Conservation (phyloP, 1,140 invertebrate species). For the Mizuhopecten yessoensis region DNA sequence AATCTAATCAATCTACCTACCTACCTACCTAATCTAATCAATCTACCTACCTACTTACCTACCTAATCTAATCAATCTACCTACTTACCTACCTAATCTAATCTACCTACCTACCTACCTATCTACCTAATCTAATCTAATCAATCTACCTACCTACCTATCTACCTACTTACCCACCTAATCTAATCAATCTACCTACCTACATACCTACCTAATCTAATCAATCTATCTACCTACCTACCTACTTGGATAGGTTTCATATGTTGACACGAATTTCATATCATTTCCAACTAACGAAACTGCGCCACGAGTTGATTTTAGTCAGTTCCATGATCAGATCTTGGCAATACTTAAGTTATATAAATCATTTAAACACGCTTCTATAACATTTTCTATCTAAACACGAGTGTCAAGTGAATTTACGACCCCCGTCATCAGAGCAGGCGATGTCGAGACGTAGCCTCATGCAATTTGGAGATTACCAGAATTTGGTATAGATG, state of each 20-base stretch:
- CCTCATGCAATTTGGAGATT: constrained; percentile 33
- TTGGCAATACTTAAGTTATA: background rate
- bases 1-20: too few species aligned
- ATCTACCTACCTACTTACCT: too few species aligned
- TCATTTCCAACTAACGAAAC: background rate
- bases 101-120: too few species aligned
- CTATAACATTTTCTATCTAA: background rate
- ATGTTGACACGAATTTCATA: background rate
- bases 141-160: too few species aligned
- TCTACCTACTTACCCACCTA: too few species aligned
- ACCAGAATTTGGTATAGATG: constrained; percentile 26
- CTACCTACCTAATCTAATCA: too few species aligned
- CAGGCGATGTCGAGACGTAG: background rate
- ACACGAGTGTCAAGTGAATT: background rate
- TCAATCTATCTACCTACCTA: too few species aligned
- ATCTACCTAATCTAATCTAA: too few species aligned
- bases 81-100: too few species aligned
- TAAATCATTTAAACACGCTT: background rate
- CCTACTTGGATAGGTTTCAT: background rate
- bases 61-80: too few species aligned
- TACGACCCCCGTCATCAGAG: constrained; percentile 11
- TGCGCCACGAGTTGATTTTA: background rate
- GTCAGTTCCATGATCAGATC: background rate
- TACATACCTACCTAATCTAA: too few species aligned
- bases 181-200: too few species aligned